These are phyloP conservation scores for Halcyon leucocephala DNA, from an alignment of 2,797 vertebrate genomes.

Conservation along the genomic window DNA sequence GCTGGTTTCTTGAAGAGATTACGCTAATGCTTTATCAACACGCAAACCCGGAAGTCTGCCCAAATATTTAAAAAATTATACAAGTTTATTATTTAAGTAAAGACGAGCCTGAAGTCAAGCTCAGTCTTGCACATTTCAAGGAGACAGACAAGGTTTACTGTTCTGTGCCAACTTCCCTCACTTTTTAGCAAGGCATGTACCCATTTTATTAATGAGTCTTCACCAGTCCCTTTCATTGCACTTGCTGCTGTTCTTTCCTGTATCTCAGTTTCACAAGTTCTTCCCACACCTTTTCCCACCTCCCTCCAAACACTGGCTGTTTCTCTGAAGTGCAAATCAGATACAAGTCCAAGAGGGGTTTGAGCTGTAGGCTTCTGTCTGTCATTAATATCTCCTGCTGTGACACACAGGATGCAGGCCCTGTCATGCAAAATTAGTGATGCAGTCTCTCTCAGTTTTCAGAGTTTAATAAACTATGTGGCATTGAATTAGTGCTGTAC, in stretches of 20 bases:
- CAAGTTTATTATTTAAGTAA: background rate
- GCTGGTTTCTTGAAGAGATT: background rate
- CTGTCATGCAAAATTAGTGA: background rate
- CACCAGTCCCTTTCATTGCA: background rate
- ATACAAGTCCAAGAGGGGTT: background rate
- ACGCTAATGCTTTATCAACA: background rate
- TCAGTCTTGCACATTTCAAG: background rate
- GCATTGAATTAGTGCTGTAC: background rate
- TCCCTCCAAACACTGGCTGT: background rate
- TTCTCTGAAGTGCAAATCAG: background rate
- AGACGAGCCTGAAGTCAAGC: background rate
- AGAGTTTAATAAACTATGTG: background rate
- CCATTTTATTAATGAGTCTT: background rate
- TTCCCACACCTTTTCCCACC: background rate
- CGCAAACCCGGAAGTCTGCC: background rate
- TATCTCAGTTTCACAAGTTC: background rate
- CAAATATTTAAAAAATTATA: background rate
- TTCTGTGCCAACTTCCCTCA: background rate
- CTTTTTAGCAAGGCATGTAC: background rate
- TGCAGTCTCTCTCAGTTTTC: background rate
- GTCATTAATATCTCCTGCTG: background rate
- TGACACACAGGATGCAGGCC: background rate
- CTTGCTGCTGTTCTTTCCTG: background rate
- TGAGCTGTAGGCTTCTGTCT: background rate
- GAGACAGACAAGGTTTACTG: background rate